Percentiles rank a stretch among this genome's conserved stretches.
These are phyloP conservation scores for Pimephales promelas DNA, from an alignment of 2,113 vertebrate species.

Conservation along the genomic window DNA sequence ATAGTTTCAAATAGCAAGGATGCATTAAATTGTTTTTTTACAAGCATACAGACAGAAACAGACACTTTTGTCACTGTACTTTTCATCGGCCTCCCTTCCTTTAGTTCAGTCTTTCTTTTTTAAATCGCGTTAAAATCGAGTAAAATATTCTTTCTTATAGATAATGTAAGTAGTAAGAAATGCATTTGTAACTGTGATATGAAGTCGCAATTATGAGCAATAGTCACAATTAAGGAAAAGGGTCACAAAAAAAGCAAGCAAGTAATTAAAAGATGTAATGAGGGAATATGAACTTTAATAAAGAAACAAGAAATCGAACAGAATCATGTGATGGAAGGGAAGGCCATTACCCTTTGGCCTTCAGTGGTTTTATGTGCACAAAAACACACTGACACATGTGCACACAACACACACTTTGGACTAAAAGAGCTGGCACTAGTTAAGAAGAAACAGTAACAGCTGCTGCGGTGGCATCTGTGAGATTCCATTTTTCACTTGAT, in stretches of 20 bases:
- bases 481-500: conserved; percentile 55
- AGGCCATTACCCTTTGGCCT: conserved; percentile 36
- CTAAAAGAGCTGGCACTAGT: conserved; percentile 46
- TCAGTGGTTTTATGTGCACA: conserved; percentile 7
- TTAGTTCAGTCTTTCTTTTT: too few relatives aligned
- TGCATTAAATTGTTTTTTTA: too few relatives aligned
- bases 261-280: conserved; percentile 46
- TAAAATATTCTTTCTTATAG: too few relatives aligned
- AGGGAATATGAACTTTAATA: conserved; percentile 39
- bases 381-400: conserved; percentile 38
- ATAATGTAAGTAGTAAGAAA: too few relatives aligned
- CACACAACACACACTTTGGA: conserved; percentile 40
- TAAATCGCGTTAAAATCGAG: too few relatives aligned
- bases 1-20: too few relatives aligned
- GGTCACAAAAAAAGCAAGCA: not conserved
- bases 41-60: too few relatives aligned
- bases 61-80: too few relatives aligned
- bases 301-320: conserved; percentile 53
- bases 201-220: too few relatives aligned
- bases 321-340: not conserved
- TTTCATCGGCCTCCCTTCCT: too few relatives aligned
- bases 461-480: conserved; percentile 51
- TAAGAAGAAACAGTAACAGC: conserved; percentile 52
- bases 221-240: too few relatives aligned
- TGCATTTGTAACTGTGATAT: too few relatives aligned